phyloP scores from a whole-genome alignment of 2,113 vertebrate genomes.

The Octodon degus region DNA sequence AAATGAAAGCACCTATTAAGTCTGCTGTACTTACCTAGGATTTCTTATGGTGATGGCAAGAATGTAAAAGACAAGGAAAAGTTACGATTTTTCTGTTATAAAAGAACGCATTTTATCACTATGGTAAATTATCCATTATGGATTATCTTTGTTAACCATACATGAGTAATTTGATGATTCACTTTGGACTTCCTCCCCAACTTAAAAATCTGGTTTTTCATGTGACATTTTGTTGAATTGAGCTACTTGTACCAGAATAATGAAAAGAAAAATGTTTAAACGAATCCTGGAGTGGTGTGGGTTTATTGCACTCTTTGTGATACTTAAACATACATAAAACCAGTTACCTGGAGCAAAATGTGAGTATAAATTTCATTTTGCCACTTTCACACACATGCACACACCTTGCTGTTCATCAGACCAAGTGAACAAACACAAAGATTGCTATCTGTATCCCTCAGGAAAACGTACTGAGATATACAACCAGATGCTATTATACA shows the following conservation, averaged over 20 bases:
- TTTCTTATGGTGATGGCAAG: no score
- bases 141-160: background rate
- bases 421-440: background rate
- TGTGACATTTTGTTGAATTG: background rate
- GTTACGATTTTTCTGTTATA: background rate
- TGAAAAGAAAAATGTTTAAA: background rate
- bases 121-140: background rate
- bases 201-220: background rate
- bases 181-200: background rate
- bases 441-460: background rate
- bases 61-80: no score
- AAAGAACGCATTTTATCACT: background rate
- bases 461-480: background rate
- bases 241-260: background rate
- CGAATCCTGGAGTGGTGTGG: background rate
- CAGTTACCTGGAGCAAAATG: background rate
- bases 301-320: background rate
- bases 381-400: background rate
- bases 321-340: background rate
- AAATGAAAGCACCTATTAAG: no score
- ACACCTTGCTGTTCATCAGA: background rate
- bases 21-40: no score
- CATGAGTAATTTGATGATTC: background rate
- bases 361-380: background rate
- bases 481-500: background rate